Conservation (phyloP, 2,113 vertebrate genomes). For the Hippocampus barbouri region DNA sequence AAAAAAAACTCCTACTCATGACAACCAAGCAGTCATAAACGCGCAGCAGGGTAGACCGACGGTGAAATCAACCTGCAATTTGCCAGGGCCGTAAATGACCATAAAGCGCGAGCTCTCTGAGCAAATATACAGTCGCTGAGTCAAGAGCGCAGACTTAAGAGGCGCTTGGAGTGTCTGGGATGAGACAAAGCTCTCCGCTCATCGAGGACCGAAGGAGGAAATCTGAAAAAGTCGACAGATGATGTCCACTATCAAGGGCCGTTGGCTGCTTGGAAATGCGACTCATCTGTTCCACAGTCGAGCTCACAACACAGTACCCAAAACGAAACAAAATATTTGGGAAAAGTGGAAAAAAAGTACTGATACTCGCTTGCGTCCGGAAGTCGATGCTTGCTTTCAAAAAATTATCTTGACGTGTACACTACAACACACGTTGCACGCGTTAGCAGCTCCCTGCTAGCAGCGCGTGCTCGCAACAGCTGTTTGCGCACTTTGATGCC, state of each 20-base stretch:
- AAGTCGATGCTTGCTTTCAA: too few species aligned
- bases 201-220: conserved; percentile 27
- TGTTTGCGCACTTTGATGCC: too few species aligned
- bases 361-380: too few species aligned
- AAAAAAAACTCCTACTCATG: conserved; percentile 24
- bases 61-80: conserved; percentile 50
- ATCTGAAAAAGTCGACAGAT: conserved; percentile 30
- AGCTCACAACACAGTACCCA: not conserved
- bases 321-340: not conserved
- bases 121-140: conserved; percentile 46
- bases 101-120: conserved; percentile 42
- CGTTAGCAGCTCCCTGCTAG: too few species aligned
- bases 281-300: not conserved
- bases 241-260: conserved; percentile 22
- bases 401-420: too few species aligned
- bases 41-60: conserved; percentile 11
- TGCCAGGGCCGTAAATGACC: conserved; percentile 49
- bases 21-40: conserved; percentile 31
- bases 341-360: not conserved
- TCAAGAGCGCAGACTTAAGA: conserved; percentile 48
- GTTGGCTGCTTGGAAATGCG: conserved; percentile 14
- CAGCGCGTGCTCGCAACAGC: too few species aligned
- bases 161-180: conserved; percentile 35
- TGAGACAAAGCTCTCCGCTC: conserved; percentile 46
- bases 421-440: too few species aligned